A percentile compares a stretch with the other conserved stretches of the same genome.
These are phyloP conservation scores for Eidolon dupreanum DNA, from an alignment of 2,797 vertebrate genomes.

Conservation along the genomic window DNA sequence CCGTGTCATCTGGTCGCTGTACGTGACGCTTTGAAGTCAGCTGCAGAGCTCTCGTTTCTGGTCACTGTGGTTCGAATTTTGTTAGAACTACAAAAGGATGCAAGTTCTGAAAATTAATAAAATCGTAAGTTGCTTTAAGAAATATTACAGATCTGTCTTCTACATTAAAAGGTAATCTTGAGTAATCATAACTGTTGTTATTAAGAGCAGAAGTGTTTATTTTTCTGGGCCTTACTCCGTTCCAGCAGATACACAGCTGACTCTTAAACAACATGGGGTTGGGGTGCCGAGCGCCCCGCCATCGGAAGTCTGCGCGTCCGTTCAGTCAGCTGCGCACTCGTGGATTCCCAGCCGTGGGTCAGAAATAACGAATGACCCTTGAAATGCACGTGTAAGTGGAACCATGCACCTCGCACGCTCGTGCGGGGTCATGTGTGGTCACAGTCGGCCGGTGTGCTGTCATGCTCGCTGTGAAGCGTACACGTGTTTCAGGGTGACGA, in stretches of 20 bases:
- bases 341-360: background rate
- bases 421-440: rapidly evolving
- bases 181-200: background rate
- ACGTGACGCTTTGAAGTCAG: background rate
- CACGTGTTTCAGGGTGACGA: background rate
- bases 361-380: background rate
- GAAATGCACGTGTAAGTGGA: background rate
- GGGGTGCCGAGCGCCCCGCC: background rate
- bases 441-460: background rate
- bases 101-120: background rate
- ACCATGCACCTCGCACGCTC: rapidly evolving
- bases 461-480: background rate
- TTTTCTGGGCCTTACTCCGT: background rate
- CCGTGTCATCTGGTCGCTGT: background rate
- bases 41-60: background rate
- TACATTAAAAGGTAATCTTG: background rate
- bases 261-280: background rate
- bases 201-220: background rate
- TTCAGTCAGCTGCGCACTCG: rapidly evolving
- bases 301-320: rapidly evolving
- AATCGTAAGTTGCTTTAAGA: background rate
- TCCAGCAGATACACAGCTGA: background rate
- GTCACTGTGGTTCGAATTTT: background rate
- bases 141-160: background rate
- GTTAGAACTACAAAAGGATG: background rate